These are phyloP conservation scores for Pelusios castaneus DNA, from an alignment of 2,113 vertebrate species.

Conservation along the genomic window DNA sequence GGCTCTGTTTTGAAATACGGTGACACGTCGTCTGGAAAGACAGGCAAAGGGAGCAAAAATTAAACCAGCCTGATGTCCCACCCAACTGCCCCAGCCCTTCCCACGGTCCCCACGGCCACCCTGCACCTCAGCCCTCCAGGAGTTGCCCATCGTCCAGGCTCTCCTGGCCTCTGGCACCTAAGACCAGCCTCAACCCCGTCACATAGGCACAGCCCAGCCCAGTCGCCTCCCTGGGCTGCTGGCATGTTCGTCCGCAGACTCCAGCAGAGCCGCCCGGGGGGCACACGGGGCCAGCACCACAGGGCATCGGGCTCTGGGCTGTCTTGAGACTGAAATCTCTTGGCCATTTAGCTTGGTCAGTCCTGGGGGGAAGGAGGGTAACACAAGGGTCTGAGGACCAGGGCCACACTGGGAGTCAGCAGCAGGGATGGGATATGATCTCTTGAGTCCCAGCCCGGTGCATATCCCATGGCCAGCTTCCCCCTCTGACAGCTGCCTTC, in stretches of 20 bases:
- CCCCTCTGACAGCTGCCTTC: no score
- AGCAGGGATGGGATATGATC: neutral
- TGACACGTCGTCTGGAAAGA: slow-evolving; percentile 88
- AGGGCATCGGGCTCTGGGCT: neutral
- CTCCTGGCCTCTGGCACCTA: neutral
- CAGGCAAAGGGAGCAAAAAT: neutral
- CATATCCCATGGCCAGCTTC: no score
- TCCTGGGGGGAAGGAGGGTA: neutral
- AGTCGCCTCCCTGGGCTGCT: neutral
- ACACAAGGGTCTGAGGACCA: neutral
- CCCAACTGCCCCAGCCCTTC: neutral
- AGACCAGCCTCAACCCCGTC: neutral
- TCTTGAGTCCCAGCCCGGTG: no score
- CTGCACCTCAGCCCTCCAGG: neutral
- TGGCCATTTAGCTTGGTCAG: neutral
- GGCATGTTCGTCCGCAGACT: neutral
- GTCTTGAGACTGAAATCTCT: neutral
- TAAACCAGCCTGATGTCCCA: neutral
- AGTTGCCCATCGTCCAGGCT: neutral
- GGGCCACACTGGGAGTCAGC: neutral
- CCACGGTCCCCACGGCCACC: neutral
- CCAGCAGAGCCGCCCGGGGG: neutral
- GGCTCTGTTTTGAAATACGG: slow-evolving; percentile 99
- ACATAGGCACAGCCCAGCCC: neutral
- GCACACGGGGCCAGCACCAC: no score